Percentiles rank a stretch among this genome's conserved stretches.
phyloP scores from a whole-genome alignment of 2,797 vertebrate genomes.

The Salarias fasciatus region DNA sequence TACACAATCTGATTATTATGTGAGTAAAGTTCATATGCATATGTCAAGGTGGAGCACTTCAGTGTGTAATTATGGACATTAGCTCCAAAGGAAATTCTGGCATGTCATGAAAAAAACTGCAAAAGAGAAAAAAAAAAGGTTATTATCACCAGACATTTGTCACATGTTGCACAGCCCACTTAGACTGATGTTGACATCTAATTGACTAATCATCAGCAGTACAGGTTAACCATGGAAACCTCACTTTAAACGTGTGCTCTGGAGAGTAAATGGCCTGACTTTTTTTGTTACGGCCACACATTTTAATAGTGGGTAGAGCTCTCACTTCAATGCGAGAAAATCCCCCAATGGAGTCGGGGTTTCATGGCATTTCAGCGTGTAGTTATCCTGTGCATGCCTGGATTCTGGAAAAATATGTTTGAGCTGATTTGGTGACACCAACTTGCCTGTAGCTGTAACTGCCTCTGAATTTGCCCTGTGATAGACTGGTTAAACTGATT shows the following conservation, averaged over 20 bases:
- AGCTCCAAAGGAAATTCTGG: conserved; percentile 17
- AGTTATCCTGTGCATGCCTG: too few species aligned
- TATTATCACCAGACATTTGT: conserved; percentile 54
- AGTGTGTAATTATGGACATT: conserved; percentile 38
- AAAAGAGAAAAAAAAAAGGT: conserved; percentile 7
- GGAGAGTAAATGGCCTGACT: too few species aligned
- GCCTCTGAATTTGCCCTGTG: too few species aligned
- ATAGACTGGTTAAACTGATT: too few species aligned
- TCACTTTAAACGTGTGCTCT: not conserved
- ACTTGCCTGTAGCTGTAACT: too few species aligned
- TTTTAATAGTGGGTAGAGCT: too few species aligned
- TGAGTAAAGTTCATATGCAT: not conserved
- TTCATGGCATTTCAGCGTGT: too few species aligned
- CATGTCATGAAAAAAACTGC: conserved; percentile 41
- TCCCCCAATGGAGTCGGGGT: too few species aligned
- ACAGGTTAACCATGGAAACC: conserved; percentile 6
- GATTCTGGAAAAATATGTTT: too few species aligned
- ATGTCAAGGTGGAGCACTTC: conserved; percentile 1
- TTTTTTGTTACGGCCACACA: too few species aligned
- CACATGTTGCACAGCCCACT: conserved; percentile 34
- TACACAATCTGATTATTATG: conserved; percentile 1
- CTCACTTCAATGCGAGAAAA: too few species aligned
- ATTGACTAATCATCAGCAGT: conserved; percentile 15
- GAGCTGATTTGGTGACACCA: too few species aligned
- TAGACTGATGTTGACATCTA: conserved; percentile 30